Evolutionary conservation across 2,797 vertebrate genomes (phyloP).

Genomic region (Lepidocolaptes lacrymiger): DNA sequence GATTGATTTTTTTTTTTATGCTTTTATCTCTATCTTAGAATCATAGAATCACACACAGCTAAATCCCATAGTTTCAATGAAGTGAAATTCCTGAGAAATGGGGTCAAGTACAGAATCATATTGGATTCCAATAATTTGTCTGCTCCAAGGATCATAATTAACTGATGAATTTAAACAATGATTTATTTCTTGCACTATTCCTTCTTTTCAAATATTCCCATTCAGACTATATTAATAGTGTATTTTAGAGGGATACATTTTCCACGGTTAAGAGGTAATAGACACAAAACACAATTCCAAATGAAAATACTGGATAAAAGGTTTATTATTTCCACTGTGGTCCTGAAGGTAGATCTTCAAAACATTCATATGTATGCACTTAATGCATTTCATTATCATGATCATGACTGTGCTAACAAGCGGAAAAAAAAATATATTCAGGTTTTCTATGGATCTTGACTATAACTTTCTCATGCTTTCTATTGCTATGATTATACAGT

Average conservation of each 20-base stretch:
- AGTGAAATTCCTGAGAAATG: neutral
- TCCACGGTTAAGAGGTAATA: neutral
- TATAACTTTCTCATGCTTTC: neutral
- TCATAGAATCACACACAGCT: neutral
- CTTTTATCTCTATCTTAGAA: neutral
- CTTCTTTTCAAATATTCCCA: neutral
- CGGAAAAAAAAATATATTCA: neutral
- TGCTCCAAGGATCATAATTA: neutral
- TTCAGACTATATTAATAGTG: neutral
- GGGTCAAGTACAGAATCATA: neutral
- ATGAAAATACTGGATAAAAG: neutral
- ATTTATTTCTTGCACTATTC: neutral
- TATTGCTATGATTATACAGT: neutral
- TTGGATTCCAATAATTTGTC: neutral
- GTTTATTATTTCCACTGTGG: neutral
- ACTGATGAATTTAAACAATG: neutral
- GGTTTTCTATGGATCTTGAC: neutral
- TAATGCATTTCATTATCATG: neutral
- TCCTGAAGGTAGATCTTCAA: neutral
- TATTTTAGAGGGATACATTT: neutral
- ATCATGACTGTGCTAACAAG: neutral
- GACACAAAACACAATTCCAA: fast-evolving
- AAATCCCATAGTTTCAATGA: neutral
- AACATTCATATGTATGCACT: neutral
- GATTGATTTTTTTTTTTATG: neutral